Conservation (phyloP, 2,113 vertebrate genomes). For the Conger conger region DNA sequence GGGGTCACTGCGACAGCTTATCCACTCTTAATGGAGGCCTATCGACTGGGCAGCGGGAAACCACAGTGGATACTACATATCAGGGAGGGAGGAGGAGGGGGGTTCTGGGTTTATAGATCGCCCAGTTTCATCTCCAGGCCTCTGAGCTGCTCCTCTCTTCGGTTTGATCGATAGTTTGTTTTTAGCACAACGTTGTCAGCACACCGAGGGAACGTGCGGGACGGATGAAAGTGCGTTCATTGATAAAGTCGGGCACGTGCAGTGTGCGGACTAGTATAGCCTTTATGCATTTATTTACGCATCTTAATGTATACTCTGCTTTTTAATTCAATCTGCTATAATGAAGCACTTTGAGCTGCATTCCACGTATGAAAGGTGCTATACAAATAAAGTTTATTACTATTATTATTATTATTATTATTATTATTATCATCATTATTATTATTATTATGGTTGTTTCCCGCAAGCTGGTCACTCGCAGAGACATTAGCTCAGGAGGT, state of each 20-base stretch:
- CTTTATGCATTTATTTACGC: neutral
- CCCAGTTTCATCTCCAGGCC: constrained; percentile 62
- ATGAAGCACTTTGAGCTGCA: no score
- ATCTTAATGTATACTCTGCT: no score
- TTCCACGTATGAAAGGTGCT: no score
- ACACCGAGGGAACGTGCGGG: constrained; percentile 61
- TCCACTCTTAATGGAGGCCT: constrained; percentile 83
- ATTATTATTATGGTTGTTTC: no score
- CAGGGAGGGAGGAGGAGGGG: constrained; percentile 65
- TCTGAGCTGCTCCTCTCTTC: constrained; percentile 50
- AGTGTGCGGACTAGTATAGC: neutral
- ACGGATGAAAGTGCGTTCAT: constrained; percentile 22
- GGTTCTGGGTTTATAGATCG: constrained; percentile 74
- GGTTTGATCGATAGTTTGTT: constrained; percentile 64
- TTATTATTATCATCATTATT: no score
- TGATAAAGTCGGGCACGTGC: constrained; percentile 25
- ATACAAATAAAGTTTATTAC: no score
- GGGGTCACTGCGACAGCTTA: constrained; percentile 65
- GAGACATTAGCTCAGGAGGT: no score
- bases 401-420: no score
- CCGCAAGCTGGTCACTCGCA: no score
- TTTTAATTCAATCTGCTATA: no score
- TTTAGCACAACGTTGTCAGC: constrained; percentile 63
- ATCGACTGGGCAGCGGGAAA: constrained; percentile 81
- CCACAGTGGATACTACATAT: constrained; percentile 76